These are phyloP conservation scores for Darevskia nairensis DNA, from an alignment of 2,797 vertebrate genomes.

Conservation along the genomic window DNA sequence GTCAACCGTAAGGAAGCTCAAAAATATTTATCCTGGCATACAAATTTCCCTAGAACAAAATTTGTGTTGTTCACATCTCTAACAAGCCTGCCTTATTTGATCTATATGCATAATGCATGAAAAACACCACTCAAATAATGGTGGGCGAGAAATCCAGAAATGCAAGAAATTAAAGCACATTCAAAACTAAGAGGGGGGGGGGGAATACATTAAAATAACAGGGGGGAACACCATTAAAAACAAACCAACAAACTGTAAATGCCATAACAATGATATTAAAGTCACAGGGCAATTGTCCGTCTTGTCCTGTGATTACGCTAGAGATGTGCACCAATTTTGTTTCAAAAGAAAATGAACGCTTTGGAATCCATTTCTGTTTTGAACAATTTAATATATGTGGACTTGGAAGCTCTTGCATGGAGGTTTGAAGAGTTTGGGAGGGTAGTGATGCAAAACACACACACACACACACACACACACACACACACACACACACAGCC, in stretches of 20 bases:
- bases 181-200: not conserved
- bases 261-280: not conserved
- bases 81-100: not conserved
- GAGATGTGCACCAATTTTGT: not conserved
- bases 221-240: not conserved
- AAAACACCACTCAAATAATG: constrained; percentile 7
- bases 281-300: not conserved
- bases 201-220: not conserved
- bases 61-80: not conserved
- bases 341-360: not conserved
- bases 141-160: constrained; percentile 17
- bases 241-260: not conserved
- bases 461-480: too few relatives aligned
- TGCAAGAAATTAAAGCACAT: constrained; percentile 1
- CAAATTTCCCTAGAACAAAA: not conserved
- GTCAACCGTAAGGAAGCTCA: not conserved
- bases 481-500: not conserved
- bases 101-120: not conserved
- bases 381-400: not conserved
- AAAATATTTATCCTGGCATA: not conserved
- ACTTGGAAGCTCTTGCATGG: not conserved
- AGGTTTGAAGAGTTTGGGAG: not conserved
- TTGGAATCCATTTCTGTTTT: not conserved
- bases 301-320: not conserved
- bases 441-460: rapidly evolving